These are phyloP conservation scores for Hemiscyllium ocellatum DNA, from an alignment of 2,113 vertebrate genomes.

Conservation along the genomic window DNA sequence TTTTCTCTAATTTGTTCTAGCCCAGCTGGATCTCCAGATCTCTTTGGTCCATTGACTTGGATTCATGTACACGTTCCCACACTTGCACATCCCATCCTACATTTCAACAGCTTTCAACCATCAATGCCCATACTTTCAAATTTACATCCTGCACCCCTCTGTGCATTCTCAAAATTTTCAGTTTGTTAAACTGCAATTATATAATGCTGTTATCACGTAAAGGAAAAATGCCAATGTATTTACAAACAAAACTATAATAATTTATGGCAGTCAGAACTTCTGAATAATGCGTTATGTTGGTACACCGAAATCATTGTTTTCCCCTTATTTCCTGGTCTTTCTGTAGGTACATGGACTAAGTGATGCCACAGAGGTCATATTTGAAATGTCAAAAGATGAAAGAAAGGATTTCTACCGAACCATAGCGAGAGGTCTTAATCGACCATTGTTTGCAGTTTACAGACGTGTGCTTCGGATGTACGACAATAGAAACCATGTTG, in stretches of 20 bases:
- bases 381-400: slow-evolving; percentile 99
- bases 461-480: slow-evolving; percentile 96
- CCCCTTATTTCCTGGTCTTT: slow-evolving; percentile 47
- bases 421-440: slow-evolving; percentile 88
- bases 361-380: slow-evolving; percentile 95
- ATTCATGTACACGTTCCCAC: neutral
- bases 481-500: slow-evolving; percentile 97
- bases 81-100: neutral
- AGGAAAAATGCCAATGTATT: neutral
- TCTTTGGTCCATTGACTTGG: neutral
- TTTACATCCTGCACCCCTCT: neutral
- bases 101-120: neutral
- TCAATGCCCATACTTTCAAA: neutral
- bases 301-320: slow-evolving; percentile 33
- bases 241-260: neutral
- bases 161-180: neutral
- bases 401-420: slow-evolving; percentile 98
- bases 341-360: slow-evolving; percentile 85
- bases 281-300: neutral
- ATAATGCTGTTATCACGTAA: neutral
- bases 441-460: slow-evolving; percentile 95
- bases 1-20: neutral
- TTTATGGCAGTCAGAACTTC: neutral
- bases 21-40: neutral
- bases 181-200: too few species aligned